Conservation (phyloP, 2,113 vertebrate species). For the Vombatus ursinus region DNA sequence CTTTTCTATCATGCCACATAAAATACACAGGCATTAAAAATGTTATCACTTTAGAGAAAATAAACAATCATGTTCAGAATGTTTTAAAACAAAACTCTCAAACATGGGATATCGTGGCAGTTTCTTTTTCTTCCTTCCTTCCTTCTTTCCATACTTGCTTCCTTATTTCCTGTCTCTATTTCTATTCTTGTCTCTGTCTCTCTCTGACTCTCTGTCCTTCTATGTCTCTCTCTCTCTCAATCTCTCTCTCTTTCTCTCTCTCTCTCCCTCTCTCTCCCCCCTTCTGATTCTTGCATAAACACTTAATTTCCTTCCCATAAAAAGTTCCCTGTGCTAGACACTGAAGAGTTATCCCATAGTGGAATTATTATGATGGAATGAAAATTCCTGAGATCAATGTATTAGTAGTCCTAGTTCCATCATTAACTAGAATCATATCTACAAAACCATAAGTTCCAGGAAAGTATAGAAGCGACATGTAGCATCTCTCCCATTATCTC, state of each 20-base stretch:
- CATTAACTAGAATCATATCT: too few relatives aligned
- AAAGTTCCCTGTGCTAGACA: neutral
- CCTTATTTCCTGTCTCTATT: neutral
- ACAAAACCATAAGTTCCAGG: too few relatives aligned
- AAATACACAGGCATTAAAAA: neutral
- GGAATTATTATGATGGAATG: neutral
- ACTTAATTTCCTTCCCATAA: neutral
- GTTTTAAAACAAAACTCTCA: neutral
- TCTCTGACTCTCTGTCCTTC: rapidly evolving
- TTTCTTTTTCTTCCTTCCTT: neutral
- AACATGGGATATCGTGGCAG: neutral
- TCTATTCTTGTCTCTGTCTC: too few relatives aligned
- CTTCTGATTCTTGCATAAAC: neutral
- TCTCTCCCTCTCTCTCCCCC: neutral
- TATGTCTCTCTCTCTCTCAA: neutral
- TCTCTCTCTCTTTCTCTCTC: neutral
- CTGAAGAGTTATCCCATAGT: neutral
- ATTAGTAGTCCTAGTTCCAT: neutral
- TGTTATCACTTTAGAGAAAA: neutral
- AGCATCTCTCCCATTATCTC: neutral
- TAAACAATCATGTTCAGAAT: neutral
- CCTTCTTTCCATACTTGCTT: neutral
- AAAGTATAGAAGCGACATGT: too few relatives aligned
- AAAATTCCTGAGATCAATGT: neutral
- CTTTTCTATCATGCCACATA: neutral